These are phyloP conservation scores for Alosa alosa DNA, from an alignment of 2,113 vertebrate species.

Conservation along the genomic window DNA sequence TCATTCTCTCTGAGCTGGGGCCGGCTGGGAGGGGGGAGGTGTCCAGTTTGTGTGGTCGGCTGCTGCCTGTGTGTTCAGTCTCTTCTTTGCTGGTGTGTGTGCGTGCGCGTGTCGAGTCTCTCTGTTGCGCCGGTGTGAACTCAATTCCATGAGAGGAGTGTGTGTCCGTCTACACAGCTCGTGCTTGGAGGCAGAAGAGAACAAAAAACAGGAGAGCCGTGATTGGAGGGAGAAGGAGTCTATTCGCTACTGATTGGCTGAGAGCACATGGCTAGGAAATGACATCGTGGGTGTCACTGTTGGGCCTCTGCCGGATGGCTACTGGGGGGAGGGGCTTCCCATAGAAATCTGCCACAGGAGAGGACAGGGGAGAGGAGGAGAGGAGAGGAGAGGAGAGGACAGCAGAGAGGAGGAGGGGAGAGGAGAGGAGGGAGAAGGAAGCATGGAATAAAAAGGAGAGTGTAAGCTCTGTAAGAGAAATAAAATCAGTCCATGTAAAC, in stretches of 20 bases:
- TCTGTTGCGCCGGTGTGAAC: neutral
- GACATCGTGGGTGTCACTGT: constrained; percentile 70
- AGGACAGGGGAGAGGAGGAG: constrained; percentile 4
- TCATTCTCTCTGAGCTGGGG: too few species aligned
- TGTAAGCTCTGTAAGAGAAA: too few species aligned
- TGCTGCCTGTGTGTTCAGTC: neutral
- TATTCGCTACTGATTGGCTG: neutral
- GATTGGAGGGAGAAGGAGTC: constrained; percentile 51
- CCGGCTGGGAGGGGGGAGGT: too few species aligned
- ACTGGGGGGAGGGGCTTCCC: constrained; percentile 77
- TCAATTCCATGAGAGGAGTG: neutral
- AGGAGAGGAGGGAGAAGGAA: neutral
- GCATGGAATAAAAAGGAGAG: neutral
- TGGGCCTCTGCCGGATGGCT: constrained; percentile 69
- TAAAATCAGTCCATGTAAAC: too few species aligned
- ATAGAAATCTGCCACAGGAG: constrained; percentile 71
- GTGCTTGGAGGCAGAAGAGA: constrained; percentile 60
- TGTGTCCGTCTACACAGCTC: constrained; percentile 52
- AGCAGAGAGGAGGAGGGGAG: neutral
- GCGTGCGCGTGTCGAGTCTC: neutral
- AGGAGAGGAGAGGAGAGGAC: neutral
- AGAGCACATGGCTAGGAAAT: constrained; percentile 59
- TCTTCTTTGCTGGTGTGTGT: neutral
- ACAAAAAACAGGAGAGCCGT: constrained; percentile 58
- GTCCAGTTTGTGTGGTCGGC: neutral